These are phyloP conservation scores for Criorhina ranunculi DNA, from an alignment of 2,888 invertebrate species.

Conservation along the genomic window DNA sequence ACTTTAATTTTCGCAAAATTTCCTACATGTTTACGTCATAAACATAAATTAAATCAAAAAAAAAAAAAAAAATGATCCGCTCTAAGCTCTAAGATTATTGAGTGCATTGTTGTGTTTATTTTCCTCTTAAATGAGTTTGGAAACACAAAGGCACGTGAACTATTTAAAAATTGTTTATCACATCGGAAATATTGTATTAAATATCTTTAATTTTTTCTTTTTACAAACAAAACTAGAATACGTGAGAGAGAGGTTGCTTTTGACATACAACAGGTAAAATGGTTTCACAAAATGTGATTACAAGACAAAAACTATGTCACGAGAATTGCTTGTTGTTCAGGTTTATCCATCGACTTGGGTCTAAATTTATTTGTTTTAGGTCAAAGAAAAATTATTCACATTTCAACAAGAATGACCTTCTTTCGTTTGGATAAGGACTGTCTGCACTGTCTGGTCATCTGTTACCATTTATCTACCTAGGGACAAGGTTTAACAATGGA, in stretches of 20 bases:
- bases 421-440: slow-evolving; percentile 14
- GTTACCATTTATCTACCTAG: slow-evolving; percentile 44
- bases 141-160: slow-evolving; percentile 23
- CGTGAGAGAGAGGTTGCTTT: not conserved
- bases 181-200: not conserved
- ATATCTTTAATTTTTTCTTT: not conserved
- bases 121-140: not conserved
- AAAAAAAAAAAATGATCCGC: slow-evolving; percentile 4
- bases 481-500: slow-evolving; percentile 47
- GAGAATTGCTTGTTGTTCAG: not conserved
- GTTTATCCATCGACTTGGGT: slow-evolving; percentile 2
- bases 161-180: slow-evolving; percentile 21
- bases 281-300: not conserved
- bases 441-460: slow-evolving; percentile 28
- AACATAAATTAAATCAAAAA: slow-evolving; percentile 40
- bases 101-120: slow-evolving; percentile 27
- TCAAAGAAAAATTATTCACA: not conserved
- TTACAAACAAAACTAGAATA: not conserved
- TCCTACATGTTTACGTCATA: slow-evolving; percentile 20
- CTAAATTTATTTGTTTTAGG: slow-evolving; percentile 13
- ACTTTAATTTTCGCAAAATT: not conserved
- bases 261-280: slow-evolving; percentile 10
- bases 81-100: slow-evolving; percentile 27
- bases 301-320: not conserved
- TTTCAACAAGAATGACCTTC: slow-evolving; percentile 8